phyloP scores from a whole-genome alignment of 2,797 vertebrate species.

The Babyrousa celebensis region DNA sequence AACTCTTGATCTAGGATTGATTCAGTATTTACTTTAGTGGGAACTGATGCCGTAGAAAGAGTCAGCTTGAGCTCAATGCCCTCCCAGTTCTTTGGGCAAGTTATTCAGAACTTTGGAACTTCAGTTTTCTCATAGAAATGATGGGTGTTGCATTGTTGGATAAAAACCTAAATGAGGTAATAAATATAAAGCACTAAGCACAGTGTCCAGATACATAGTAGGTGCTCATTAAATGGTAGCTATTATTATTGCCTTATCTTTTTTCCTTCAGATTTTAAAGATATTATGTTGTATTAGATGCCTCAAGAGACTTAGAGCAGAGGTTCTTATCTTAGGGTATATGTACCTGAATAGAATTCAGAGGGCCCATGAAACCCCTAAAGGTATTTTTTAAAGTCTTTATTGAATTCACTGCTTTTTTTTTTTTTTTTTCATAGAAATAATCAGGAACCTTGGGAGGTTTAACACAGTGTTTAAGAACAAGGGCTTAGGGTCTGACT shows the following conservation, averaged over 20 bases:
- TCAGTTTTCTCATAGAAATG: conserved; percentile 57
- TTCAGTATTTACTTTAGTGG: conserved; percentile 15
- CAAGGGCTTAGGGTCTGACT: neutral
- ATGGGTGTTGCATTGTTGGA: conserved; percentile 4
- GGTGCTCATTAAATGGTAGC: conserved; percentile 49
- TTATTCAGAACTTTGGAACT: conserved; percentile 21
- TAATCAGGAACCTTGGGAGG: conserved; percentile 8
- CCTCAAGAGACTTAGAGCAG: conserved; percentile 44
- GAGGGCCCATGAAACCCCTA: neutral
- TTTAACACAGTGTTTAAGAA: conserved; percentile 22
- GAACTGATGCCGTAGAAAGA: conserved; percentile 11
- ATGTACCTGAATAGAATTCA: neutral
- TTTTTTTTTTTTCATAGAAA: conserved; percentile 44
- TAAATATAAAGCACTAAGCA: conserved; percentile 22
- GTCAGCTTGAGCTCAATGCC: neutral
- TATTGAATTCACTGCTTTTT: conserved; percentile 52
- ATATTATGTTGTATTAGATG: neutral
- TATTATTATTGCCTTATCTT: conserved; percentile 13
- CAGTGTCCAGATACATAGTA: neutral
- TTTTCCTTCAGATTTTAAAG: conserved; percentile 60
- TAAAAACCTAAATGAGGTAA: conserved; percentile 58
- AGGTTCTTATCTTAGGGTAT: conserved; percentile 60
- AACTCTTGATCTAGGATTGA: conserved; percentile 37
- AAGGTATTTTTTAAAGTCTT: conserved; percentile 57
- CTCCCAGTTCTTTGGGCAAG: conserved; percentile 44